phyloP scores from a whole-genome alignment of 2,888 invertebrate genomes.

The Poecilobothrus nobilitatus region DNA sequence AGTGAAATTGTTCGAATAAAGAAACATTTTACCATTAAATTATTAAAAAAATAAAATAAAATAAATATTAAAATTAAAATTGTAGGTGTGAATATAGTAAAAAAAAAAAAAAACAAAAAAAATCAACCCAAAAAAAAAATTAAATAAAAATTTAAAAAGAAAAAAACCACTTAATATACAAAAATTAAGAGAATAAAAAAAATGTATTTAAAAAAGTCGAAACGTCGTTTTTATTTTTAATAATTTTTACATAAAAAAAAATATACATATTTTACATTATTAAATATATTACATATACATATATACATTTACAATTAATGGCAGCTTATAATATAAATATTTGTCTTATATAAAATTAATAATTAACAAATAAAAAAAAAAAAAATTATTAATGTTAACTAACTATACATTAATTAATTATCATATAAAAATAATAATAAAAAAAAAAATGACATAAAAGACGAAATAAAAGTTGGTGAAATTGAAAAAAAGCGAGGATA shows the following conservation, averaged over 20 bases:
- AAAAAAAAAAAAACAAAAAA: conserved; percentile 18
- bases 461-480: conserved; percentile 13
- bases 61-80: conserved; percentile 22
- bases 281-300: neutral
- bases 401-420: conserved; percentile 9
- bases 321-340: conserved; percentile 10
- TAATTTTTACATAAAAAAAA: neutral
- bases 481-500: conserved; percentile 14
- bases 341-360: conserved; percentile 25
- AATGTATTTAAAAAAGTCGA: neutral
- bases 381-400: conserved; percentile 8
- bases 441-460: conserved; percentile 17
- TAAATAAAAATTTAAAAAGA: conserved; percentile 24
- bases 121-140: conserved; percentile 23
- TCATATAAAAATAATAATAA: conserved; percentile 7
- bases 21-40: conserved; percentile 20
- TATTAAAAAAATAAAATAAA: conserved; percentile 16
- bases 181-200: conserved; percentile 5
- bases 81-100: conserved; percentile 29
- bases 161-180: conserved; percentile 10
- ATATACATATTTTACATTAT: too few relatives aligned
- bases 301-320: neutral
- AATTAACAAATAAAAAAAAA: conserved; percentile 13
- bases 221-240: neutral
- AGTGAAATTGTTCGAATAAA: conserved; percentile 23